Evolutionary conservation across 2,113 vertebrate genomes (phyloP), one percentile per base, ranked within the genome.

Genomic region (Elachura formosa): DNA sequence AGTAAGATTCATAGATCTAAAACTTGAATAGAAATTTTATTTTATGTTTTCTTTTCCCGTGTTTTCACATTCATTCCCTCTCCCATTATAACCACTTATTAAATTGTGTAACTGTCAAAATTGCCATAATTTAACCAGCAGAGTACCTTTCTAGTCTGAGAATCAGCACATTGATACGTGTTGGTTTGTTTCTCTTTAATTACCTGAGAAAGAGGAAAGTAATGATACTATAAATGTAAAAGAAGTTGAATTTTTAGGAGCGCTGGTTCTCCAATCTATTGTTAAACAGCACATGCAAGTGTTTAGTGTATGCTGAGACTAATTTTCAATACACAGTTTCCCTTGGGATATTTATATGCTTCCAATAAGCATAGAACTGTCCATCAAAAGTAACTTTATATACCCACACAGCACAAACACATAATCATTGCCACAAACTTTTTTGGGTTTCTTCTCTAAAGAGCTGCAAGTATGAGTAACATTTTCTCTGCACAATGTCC

Each of bases 331-430:
- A 97, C 40, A 4, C 92, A 62, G 52, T 93, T 93, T 98, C 98
- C 97, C 97, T 93, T 96, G 98, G 97, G 98, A 98, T 95, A 98
- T 98, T 98, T 98, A 97, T 98, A 98, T 98, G 97, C 97, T 97
- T 97, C 97, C 97, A 98, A 97, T 98, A 97, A 98, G 97, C 94
- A 96, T 91, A 97, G 95, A 98, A 98, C 97, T 98, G 98, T 98
- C 98, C 96, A 97, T 98, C 98, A 98, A 97, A 98, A 98, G 89
- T 97, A 98, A 97, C 89, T 96, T 96, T 97, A 94, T 92, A 71
- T 62, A 68, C 7, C 5, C 17, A 1, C 40, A 78, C 26, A 80
- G 40, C 16, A 63, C 38, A 63, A 21, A 49, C 38, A 38, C 33
- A 49, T 6, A 54, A 11, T 92, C 91, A 93, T 82, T 93, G 86